These are phyloP conservation scores for Drosophila nannoptera DNA, from an alignment of 1,140 invertebrate genomes.

Conservation along the genomic window DNA sequence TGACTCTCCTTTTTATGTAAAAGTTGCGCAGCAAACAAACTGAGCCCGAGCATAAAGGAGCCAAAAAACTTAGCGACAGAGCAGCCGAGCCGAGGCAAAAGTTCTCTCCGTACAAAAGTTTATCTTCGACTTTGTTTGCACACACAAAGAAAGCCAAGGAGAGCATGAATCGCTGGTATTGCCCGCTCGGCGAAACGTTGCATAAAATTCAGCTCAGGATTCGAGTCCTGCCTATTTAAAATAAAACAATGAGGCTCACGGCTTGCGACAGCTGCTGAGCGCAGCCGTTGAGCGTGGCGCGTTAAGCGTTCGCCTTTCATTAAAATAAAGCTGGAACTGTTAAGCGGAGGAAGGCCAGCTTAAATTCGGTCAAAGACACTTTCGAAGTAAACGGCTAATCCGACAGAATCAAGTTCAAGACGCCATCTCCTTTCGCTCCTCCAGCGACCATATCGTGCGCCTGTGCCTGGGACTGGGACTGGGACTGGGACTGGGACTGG, in stretches of 20 bases:
- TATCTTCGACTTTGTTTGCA: slow-evolving; percentile 73
- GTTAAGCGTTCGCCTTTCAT: slow-evolving; percentile 72
- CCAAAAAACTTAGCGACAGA: slow-evolving; percentile 24
- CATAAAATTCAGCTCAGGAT: slow-evolving; percentile 60
- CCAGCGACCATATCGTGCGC: too few relatives aligned
- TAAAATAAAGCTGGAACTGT: slow-evolving; percentile 57
- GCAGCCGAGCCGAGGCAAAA: slow-evolving; percentile 47
- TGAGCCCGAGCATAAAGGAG: slow-evolving; percentile 9
- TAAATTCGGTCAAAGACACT: slow-evolving; percentile 28
- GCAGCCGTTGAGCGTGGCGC: slow-evolving; percentile 29
- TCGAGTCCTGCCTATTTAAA: slow-evolving; percentile 38
- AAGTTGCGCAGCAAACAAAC: slow-evolving; percentile 25
- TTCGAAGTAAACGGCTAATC: slow-evolving; percentile 16
- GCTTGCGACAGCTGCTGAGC: slow-evolving; percentile 12
- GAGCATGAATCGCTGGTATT: not conserved
- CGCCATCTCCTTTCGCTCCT: not conserved
- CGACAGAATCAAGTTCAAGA: slow-evolving; percentile 16
- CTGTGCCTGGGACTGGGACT: too few relatives aligned
- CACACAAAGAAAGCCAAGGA: slow-evolving; percentile 47
- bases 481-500: too few relatives aligned
- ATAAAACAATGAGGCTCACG: slow-evolving; percentile 57
- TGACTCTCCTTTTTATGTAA: too few relatives aligned
- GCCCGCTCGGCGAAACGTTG: slow-evolving; percentile 39
- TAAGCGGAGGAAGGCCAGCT: not conserved
- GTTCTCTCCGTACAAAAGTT: slow-evolving; percentile 76